A percentile compares a stretch with the other conserved stretches of the same genome.
phyloP scores from a whole-genome alignment of 1,140 invertebrate species.

The Cataglyphis hispanica region DNA sequence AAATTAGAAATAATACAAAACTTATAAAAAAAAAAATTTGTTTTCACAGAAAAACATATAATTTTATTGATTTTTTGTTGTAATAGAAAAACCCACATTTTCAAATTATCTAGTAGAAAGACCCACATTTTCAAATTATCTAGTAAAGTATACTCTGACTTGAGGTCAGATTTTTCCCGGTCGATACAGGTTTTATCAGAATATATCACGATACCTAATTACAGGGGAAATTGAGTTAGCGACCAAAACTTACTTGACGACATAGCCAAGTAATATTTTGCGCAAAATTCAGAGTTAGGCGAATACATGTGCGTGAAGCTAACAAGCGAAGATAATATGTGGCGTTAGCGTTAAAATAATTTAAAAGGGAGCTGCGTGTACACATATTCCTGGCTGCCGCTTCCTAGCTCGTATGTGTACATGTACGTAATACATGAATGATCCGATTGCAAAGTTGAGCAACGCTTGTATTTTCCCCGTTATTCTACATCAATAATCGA shows the following conservation, averaged over 20 bases:
- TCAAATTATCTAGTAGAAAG: background rate
- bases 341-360: conserved; percentile 38
- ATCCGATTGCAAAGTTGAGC: conserved; percentile 16
- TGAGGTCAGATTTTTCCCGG: background rate
- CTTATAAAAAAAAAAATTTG: background rate
- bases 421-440: background rate
- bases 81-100: background rate
- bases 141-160: too few species aligned
- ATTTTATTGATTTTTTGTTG: conserved; percentile 1
- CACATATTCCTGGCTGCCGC: background rate
- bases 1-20: background rate
- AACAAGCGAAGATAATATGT: conserved; percentile 13
- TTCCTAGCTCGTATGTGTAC: background rate
- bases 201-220: too few species aligned
- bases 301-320: background rate
- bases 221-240: too few species aligned
- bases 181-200: background rate
- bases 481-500: conserved; percentile 43
- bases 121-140: background rate
- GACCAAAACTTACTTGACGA: background rate
- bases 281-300: conserved; percentile 10
- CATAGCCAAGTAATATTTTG: conserved; percentile 10
- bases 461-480: background rate
- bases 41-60: background rate
- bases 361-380: background rate